Conservation (phyloP, 2,797 vertebrate species). For the Chlorospingus semifuscus region DNA sequence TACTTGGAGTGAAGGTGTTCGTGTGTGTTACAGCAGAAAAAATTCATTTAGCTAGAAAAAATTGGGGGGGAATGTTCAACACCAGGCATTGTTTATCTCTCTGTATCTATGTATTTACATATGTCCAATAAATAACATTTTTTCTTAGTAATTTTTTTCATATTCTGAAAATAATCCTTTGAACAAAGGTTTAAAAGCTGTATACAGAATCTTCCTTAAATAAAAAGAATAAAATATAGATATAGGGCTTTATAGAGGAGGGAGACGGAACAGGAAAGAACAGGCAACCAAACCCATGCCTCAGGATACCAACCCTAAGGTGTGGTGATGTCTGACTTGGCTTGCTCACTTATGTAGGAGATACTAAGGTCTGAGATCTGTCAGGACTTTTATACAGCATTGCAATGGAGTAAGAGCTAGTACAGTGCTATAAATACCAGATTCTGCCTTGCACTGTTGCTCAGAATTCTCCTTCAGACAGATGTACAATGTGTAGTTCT, state of each 20-base stretch:
- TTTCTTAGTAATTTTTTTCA: not conserved
- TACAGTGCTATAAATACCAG: not conserved
- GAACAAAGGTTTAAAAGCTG: not conserved
- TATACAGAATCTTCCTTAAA: not conserved
- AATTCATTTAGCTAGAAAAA: not conserved
- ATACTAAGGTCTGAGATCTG: not conserved
- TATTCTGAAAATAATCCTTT: not conserved
- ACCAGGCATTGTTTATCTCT: not conserved
- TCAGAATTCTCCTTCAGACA: not conserved
- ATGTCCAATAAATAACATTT: not conserved
- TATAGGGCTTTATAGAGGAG: not conserved
- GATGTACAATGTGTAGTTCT: not conserved
- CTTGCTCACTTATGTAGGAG: not conserved
- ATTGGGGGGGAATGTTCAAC: accelerated
- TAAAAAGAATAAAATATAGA: not conserved
- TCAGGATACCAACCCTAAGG: not conserved
- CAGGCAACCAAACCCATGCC: not conserved
- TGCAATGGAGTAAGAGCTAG: not conserved
- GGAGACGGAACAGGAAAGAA: not conserved
- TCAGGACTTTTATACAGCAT: not conserved
- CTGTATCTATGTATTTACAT: not conserved
- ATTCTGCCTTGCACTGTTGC: not conserved
- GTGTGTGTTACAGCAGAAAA: not conserved
- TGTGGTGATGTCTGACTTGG: not conserved
- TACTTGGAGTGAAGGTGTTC: not conserved